Base-by-base conservation (phyloP, 2,888 invertebrate genomes). In the Encarsia formosa region DNA sequence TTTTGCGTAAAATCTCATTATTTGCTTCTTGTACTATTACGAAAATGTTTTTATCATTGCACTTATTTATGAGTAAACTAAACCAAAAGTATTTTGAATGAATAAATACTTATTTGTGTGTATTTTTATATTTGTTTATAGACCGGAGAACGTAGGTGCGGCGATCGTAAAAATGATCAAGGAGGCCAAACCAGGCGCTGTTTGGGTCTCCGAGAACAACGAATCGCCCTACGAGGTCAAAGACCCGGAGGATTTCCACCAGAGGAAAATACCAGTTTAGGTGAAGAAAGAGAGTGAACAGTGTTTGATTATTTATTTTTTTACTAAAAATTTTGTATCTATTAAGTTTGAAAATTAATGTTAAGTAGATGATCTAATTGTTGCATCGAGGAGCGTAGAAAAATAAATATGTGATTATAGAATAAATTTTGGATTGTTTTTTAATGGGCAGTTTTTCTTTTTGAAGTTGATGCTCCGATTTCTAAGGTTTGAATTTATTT, bases 121-220 rank as follows among this genome's bases (percentile, higher is more conserved):
- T n/a, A n/a, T n/a, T n/a, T n/a, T 39, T 39, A n/a, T 39, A 15
- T 24, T 15, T 31, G 1, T 41, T 26, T 42, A 2, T 48, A 71
- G 70, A 5, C 69, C 71, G 16, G 69, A 67, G 49, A 63, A 66
- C 18, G 71, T 71, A 13, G 68, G 68, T 3, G 60, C 64, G 23
- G 71, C 69, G 2, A 52, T 71, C 15, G 65, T 70, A 61, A 61
- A 61, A 22, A 63, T 70, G 23, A 48, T 71, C 26, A 61, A 61
- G 34, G 41, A 57, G 9, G 70, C 65, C 9, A 61, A 63, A 23
- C 59, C 65, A 4, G 71, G 71, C n/a, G 70, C 66, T 39, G 59
- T 67, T 31, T 71, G 71, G 71, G 69, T 71, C 2, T 60, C 68
- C 4, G 71, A 71, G 22, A 68, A 66, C 37, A 69, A 71, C 9